phyloP scores from a whole-genome alignment of 2,888 invertebrate species.

The Lasioglossum villosulum region DNA sequence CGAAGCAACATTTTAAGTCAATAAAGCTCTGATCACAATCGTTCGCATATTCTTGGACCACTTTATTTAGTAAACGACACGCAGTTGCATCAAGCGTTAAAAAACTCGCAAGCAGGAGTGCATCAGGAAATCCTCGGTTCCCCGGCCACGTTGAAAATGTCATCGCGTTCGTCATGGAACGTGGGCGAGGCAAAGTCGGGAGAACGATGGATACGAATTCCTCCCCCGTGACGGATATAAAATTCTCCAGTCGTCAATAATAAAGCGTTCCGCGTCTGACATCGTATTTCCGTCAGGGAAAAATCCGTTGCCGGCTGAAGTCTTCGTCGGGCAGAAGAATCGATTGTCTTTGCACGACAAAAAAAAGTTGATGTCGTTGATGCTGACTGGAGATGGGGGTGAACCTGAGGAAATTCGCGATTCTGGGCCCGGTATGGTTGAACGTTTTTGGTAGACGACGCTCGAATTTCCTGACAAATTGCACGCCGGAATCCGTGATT shows the following conservation, averaged over 20 bases:
- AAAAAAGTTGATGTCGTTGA: conserved; percentile 57
- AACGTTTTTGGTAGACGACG: neutral
- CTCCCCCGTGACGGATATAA: conserved; percentile 22
- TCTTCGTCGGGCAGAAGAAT: conserved; percentile 42
- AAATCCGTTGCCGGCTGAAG: conserved; percentile 48
- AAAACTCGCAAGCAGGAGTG: neutral
- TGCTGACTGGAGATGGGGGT: neutral
- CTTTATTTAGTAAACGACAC: neutral
- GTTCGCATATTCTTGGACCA: neutral
- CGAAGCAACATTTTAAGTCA: neutral
- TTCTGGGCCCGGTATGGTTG: conserved; percentile 24
- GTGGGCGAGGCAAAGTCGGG: neutral
- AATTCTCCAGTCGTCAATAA: conserved; percentile 37
- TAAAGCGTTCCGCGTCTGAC: conserved; percentile 30
- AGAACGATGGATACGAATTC: neutral
- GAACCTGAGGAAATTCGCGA: conserved; percentile 34
- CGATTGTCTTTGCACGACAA: conserved; percentile 48
- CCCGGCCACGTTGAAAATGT: conserved; percentile 10
- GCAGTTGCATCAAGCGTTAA: neutral
- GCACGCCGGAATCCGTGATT: conserved; percentile 74
- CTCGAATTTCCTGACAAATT: conserved; percentile 68
- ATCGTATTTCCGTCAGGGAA: conserved; percentile 36
- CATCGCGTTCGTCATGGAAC: neutral
- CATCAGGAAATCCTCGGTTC: conserved; percentile 23
- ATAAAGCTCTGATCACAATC: neutral